Base-by-base conservation (phyloP, 2,888 invertebrate species). In the Elgonia sp. region DNA sequence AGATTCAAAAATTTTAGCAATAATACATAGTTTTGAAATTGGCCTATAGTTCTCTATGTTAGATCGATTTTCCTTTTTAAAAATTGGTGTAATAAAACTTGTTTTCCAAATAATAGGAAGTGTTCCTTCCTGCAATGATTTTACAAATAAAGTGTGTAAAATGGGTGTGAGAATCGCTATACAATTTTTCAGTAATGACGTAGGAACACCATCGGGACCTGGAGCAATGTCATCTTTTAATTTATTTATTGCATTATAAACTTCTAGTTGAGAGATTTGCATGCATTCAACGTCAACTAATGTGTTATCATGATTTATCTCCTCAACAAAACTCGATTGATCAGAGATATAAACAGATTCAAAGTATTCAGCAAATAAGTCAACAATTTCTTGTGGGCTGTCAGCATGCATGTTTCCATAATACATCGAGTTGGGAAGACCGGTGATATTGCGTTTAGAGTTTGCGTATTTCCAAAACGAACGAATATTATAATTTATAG, bases 201-300 rank as follows among this genome's bases (percentile, higher is more conserved):
- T 12, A 1, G 76, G 76, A 10, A 63, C 50, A 9, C 37, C 76
- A 50, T 76, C 76, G 3, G 76, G 62, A 12, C 76, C 76, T 3
- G 76, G 53, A 29, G n/a, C 55, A 16, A 0, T 55, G 4, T 72
- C 37, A 29, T 2, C 12, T n/a, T 72, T 18, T 9, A 72, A 39
- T 18, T 72, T 72, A 5, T n/a, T 42, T 1, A 69, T 65, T 65
- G 39, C 65, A 37, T n/a, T n/a, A n/a, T n/a, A n/a, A n/a, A n/a
- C n/a, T n/a, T n/a, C n/a, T n/a, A n/a, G n/a, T n/a, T n/a, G n/a
- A n/a, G n/a, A n/a, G n/a, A n/a, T n/a, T n/a, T n/a, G n/a, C n/a
- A 65, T 65, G 42, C 10, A 42, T 7, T 42, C 10, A 42, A 42
- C 10, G 10, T 42, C 42, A 10, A 42, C 42, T 42, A 42, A 42